Base-by-base conservation (phyloP, 2,888 invertebrate species). In the Andrena chrysosceles region DNA sequence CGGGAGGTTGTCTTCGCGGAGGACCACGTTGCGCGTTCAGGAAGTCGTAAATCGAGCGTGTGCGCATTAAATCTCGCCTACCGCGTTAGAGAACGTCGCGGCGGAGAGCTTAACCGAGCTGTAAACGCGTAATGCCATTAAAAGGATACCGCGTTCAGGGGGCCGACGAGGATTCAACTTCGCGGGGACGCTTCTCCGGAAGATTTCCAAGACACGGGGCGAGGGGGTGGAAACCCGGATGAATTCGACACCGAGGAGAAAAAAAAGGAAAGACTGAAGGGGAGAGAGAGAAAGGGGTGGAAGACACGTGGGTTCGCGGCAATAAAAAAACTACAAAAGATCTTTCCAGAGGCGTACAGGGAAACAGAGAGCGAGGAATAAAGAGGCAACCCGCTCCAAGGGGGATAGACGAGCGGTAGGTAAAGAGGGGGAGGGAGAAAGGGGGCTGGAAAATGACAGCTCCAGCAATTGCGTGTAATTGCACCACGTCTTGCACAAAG, bases 281-380 rank as follows among this genome's bases (percentile, higher is more conserved):
- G 42, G 6, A 54, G 54, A 16, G 48, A 49, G 20, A 42, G 10
- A 54, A 59, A 26, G n/a, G 29, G 31, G 49, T 48, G 49, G 71
- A 63, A 74, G 69, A 81, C 74, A 78, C 79, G 79, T 77, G 73
- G 82, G 31, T 64, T 82, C 77, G 49, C 77, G 83, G 86, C 84
- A 88, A 89, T 89, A 88, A 89, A 90, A 90, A 85, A 85, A 87
- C 89, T 86, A 90, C 88, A 90, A 89, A 83, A 83, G 78, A 73
- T 70, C 77, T 74, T 69, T 74, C 52, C 70, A 54, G 73, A 42
- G 62, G 20, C 70, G 69, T 69, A 62, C 35, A 63, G 73, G 67
- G 68, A 71, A 81, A 81, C 76, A 71, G 69, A 64, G 84, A 62
- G 33, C 13, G 42, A 52, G 13, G 75, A 68, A 67, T 66, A 54